phyloP scores from a whole-genome alignment of 1,140 invertebrate species.

The Lepidostoma basale region DNA sequence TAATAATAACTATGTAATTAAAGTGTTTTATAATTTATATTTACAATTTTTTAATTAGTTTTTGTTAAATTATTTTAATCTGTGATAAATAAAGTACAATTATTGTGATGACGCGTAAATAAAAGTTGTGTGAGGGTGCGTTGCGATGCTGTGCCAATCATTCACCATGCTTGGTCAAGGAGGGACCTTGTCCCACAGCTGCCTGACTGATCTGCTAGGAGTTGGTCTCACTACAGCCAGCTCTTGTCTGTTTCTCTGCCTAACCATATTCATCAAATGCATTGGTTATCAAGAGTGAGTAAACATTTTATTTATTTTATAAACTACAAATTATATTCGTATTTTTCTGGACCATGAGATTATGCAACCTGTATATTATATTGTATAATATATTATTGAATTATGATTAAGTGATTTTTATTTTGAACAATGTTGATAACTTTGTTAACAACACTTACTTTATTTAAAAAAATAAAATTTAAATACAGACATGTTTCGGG shows the following conservation, averaged over 20 bases:
- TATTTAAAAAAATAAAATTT: no score
- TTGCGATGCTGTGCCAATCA: neutral
- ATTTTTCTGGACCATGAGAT: no score
- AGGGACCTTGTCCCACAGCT: neutral
- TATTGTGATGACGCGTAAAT: no score
- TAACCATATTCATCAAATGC: constrained; percentile 6
- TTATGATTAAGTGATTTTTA: neutral
- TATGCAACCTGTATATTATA: neutral
- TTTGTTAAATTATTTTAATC: no score
- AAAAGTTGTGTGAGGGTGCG: no score
- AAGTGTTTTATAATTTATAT: no score
- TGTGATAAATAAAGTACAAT: no score
- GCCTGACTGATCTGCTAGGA: constrained; percentile 14
- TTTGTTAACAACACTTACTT: no score
- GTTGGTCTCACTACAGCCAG: neutral
- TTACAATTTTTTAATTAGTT: no score
- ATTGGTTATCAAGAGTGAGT: constrained; percentile 14
- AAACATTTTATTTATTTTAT: neutral
- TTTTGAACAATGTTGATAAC: neutral
- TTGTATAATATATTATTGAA: neutral
- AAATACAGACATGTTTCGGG: no score
- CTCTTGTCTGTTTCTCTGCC: constrained; percentile 1
- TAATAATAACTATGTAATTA: no score
- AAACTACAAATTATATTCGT: no score
- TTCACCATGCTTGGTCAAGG: neutral